These are phyloP conservation scores for Amblyraja radiata DNA, from an alignment of 2,797 vertebrate species.

Conservation along the genomic window DNA sequence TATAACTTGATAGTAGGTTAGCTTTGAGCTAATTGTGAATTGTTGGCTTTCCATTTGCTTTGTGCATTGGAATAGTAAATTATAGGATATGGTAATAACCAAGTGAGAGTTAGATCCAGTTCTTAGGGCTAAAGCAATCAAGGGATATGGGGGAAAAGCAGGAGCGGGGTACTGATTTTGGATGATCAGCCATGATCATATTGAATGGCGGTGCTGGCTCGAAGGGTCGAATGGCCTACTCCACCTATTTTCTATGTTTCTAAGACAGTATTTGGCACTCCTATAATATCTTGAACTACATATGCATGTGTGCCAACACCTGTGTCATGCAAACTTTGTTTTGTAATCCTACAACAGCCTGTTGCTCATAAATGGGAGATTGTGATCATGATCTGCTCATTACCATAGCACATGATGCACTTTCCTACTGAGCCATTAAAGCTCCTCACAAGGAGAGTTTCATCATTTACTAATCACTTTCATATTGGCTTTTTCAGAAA, in stretches of 20 bases:
- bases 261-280: neutral
- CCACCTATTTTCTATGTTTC: no score
- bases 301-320: neutral
- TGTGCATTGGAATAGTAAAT: neutral
- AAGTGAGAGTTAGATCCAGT: neutral
- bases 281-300: neutral
- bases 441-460: constrained; percentile 12
- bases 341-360: neutral
- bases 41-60: neutral
- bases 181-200: no score
- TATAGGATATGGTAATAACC: no score
- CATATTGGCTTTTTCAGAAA: neutral
- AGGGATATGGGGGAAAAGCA: no score
- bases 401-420: neutral
- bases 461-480: neutral
- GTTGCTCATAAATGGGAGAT: neutral
- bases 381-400: constrained; percentile 23
- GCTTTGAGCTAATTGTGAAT: neutral
- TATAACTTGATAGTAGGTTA: neutral
- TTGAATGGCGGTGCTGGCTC: no score
- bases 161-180: no score
- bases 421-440: neutral
- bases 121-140: no score
- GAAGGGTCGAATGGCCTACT: no score
- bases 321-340: neutral